Base-by-base conservation (phyloP, 2,888 invertebrate genomes). In the Metalampra italica region DNA sequence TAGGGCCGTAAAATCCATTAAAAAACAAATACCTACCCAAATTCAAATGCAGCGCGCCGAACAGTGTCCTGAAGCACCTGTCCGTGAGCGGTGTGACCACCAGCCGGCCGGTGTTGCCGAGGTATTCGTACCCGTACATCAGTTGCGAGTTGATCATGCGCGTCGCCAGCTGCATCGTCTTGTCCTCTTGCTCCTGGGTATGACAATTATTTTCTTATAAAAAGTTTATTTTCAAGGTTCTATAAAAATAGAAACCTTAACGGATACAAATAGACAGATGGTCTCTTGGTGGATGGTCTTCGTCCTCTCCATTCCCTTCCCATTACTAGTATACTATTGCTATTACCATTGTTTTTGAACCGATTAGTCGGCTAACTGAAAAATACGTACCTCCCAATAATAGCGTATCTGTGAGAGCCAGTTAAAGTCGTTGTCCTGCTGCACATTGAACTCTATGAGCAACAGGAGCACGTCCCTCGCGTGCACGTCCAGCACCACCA, bases 61-160 rank as follows among this genome's bases (percentile, higher is more conserved):
- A 97, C 34, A 98, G 86, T 0, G 98, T 98, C 45, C 98, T 92
- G 78, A 97, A 98, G 77, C 96, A 96, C 41, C 98, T 92, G 84
- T 98, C 98, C 0, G 98, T 98, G 52, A 98, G 90, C 0, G 98
- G 98, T 0, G 98, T 98, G 51, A 98, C 96, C 5, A 98, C 98
- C 13, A 98, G 90, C 13, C 97, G 91, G 0, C 94, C 91, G 0
- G 95, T 94, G 73, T 98, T 98, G 1, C 97, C 98, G 46, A 98
- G 91, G 79, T 98, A 98, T 83, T 98, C 98, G 74, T 98, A 97
- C 1, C 97, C 97, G 79, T 98, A 98, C 78, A 92, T 92, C 47
- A 98, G 90, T 29, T 92, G 92, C 0, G 97, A 96, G 75, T 98
- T 98, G 46, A 97, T 97, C 95, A 98, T 97, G 51, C 94, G 92